Percentiles rank a stretch among this genome's conserved stretches.
Conservation (phyloP, 1,140 invertebrate genomes). For the Macrobrachium rosenbergii region DNA sequence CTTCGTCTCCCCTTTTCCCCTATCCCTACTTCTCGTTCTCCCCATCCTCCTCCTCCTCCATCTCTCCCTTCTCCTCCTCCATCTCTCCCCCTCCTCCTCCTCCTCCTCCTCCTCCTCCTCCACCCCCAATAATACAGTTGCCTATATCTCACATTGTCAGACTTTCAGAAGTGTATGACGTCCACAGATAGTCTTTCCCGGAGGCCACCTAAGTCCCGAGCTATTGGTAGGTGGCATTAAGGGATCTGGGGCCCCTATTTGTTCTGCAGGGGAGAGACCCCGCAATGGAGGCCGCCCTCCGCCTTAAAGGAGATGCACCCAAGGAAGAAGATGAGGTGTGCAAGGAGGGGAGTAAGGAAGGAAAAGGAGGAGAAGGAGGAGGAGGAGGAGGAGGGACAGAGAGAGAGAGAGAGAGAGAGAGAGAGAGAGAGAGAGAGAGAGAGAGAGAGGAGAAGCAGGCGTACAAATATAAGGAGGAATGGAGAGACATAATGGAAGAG, state of each 20-base stretch:
- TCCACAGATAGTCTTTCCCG: conserved; percentile 34
- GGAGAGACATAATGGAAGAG: too few relatives aligned
- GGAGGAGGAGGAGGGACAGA: too few relatives aligned
- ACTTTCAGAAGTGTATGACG: conserved; percentile 52
- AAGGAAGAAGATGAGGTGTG: conserved; percentile 24
- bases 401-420: too few relatives aligned
- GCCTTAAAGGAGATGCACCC: conserved; percentile 5
- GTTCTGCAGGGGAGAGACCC: conserved; percentile 47
- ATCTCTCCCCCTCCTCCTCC: background rate
- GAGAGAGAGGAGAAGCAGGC: too few relatives aligned
- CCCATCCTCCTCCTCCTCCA: background rate
- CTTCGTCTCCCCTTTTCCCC: background rate
- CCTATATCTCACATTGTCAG: conserved; percentile 58
- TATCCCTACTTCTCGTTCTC: background rate
- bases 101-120: background rate
- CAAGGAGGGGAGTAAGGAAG: conserved; percentile 2
- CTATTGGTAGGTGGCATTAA: conserved; percentile 60
- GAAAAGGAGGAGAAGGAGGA: conserved; percentile 2
- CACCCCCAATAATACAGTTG: conserved; percentile 32
- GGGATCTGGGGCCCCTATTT: conserved; percentile 54
- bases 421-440: too few relatives aligned
- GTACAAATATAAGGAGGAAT: too few relatives aligned
- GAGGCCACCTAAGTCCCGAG: conserved; percentile 56
- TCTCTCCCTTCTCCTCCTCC: background rate
- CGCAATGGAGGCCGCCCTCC: background rate